Conservation (phyloP, 2,113 vertebrate species). For the Myanophis thanlyinensis region DNA sequence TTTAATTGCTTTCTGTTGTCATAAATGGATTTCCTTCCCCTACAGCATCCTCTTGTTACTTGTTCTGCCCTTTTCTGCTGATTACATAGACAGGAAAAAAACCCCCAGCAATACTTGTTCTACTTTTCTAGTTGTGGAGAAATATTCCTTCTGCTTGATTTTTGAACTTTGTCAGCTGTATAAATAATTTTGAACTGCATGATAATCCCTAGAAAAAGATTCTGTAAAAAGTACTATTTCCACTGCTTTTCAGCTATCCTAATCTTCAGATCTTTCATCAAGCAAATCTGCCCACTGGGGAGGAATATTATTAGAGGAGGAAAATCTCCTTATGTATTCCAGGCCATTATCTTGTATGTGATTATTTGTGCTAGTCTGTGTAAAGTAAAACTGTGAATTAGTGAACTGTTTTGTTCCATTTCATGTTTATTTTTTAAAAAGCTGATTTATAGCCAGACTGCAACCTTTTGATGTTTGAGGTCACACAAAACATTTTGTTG, state of each 20-base stretch:
- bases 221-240: slow-evolving; percentile 30
- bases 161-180: slow-evolving; percentile 10
- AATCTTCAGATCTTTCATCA: slow-evolving; percentile 44
- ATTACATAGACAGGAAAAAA: neutral
- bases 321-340: slow-evolving; percentile 10
- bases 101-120: neutral
- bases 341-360: slow-evolving; percentile 7
- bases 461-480: neutral
- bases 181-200: slow-evolving; percentile 32
- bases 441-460: neutral
- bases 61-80: neutral
- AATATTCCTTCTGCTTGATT: slow-evolving; percentile 1
- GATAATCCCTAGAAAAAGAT: slow-evolving; percentile 27
- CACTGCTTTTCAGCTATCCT: slow-evolving; percentile 30
- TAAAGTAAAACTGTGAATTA: slow-evolving; percentile 32
- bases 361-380: neutral
- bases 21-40: neutral
- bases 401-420: neutral
- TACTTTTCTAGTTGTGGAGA: slow-evolving; percentile 2
- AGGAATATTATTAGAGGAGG: slow-evolving; percentile 10
- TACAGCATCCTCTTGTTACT: neutral
- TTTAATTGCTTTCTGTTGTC: slow-evolving; percentile 2
- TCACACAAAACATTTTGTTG: neutral
- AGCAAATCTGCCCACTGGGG: neutral
- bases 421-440: slow-evolving; percentile 36